A percentile compares a stretch with the other conserved stretches of the same genome.
Conservation (phyloP, 1,140 invertebrate genomes). For the Probaryconus sp. region DNA sequence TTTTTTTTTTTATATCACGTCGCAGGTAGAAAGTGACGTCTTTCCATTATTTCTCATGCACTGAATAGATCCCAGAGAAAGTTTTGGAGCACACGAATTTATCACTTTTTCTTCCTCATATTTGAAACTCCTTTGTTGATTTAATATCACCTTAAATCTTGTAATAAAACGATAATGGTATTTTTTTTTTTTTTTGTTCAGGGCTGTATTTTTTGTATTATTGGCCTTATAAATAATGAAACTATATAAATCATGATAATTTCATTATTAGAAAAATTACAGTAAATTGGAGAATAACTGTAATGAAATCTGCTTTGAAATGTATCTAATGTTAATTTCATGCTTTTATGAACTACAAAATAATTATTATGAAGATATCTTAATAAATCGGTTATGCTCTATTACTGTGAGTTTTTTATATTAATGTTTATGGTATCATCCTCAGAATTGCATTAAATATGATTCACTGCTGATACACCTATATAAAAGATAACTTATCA, state of each 20-base stretch:
- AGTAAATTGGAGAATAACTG: conserved; percentile 7
- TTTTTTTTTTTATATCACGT: conserved; percentile 30
- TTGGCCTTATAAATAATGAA: no score
- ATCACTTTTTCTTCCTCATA: conserved; percentile 31
- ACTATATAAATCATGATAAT: no score
- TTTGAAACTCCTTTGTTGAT: conserved; percentile 11
- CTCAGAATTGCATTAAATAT: conserved; percentile 1
- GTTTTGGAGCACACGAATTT: conserved; percentile 25
- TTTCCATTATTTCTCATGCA: conserved; percentile 35
- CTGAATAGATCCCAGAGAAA: conserved; percentile 36
- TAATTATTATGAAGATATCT: conserved; percentile 39
- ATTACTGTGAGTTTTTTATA: conserved; percentile 13
- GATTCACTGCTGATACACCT: conserved; percentile 1
- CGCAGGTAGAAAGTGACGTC: conserved; percentile 38
- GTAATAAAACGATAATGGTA: not conserved
- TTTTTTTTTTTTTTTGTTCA: no score
- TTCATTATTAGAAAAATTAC: conserved; percentile 25
- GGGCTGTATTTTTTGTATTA: no score
- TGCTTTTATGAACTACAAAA: conserved; percentile 26
- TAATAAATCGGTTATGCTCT: conserved; percentile 44
- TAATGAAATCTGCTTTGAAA: conserved; percentile 32
- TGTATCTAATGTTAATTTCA: conserved; percentile 36
- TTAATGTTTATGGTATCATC: conserved; percentile 13
- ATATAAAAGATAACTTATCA: no score
- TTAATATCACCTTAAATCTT: not conserved